Base-by-base conservation (phyloP, 2,888 invertebrate genomes). In the Leptinotarsa rubiginosa region DNA sequence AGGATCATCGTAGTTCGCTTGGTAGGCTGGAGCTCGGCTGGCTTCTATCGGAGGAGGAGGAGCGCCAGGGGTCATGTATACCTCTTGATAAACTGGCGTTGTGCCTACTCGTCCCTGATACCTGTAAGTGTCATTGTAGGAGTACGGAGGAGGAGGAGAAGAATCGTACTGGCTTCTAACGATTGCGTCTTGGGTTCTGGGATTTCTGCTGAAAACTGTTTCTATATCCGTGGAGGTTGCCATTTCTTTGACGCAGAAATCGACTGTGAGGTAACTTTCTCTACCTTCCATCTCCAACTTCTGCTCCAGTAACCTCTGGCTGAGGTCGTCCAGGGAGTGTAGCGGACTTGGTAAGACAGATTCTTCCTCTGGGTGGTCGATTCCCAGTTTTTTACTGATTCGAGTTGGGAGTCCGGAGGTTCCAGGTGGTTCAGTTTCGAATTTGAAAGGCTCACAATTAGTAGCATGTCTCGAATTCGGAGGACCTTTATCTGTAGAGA, bases 281-380 rank as follows among this genome's bases (percentile, higher is more conserved):
- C 31, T 10, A 2, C 47, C 69, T n/a, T 69, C 69, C 13, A 69
- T 7, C 12, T 47, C 69, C 4, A 69, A 20, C 41, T 56, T 69
- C 47, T 22, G 47, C 56, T 69, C 56, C 69, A 69, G 20, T 20
- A 69, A 31, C 22, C 20, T 41, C 50, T 15, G 41, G 59, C 69
- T 69, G 22, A 69, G 69, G 18, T 69, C 69, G 20, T 69, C 69
- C 16, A 69, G 47, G 3, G 69, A 69, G 10, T 56, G 54, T 12
- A 69, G 25, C 13, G 69, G 69, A 16, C 69, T 69, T n/a, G 62
- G 62, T 31, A 62, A n/a, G 5, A 7, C 31, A 7, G 13, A 15
- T 15, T 15, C 16, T 62, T 62, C 62, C 16, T 62, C 62, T 12
- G 25, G 10, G 7, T 31, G 41, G 15, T 4, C 41, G 5, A 62